Base-by-base conservation (phyloP, 2,797 vertebrate genomes). In the Novumbra hubbsi region DNA sequence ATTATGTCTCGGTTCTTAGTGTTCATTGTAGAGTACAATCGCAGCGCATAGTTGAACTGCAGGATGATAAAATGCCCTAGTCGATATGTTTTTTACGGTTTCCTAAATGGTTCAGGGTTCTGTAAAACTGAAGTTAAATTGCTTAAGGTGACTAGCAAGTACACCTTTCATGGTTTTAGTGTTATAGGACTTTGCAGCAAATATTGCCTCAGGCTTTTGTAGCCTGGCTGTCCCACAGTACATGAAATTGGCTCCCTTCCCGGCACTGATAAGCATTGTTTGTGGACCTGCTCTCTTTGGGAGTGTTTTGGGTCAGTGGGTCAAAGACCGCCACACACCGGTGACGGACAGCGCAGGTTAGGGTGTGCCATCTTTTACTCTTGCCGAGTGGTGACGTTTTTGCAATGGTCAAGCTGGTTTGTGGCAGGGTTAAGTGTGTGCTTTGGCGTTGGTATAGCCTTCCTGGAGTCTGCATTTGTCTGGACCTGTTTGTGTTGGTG, bases 281-380 rank as follows among this genome's bases (percentile, higher is more conserved):
- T 68, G 67, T 32, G 71, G 81, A 90, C 86, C 85, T 88, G 85
- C 86, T 90, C 81, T 78, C 80, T 83, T 85, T 76, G 65, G 76
- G 75, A 83, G 78, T 76, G 76, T 87, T 88, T 80, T 80, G 73
- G 88, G 86, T 89, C 87, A 86, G 55, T 6, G 84, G 87, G 87
- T 90, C 89, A 88, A 76, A 72, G 78, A 80, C 87, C 78, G 80
- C 60, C 76, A 68, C 80, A 85, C 90, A 90, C 88, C 86, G 88
- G 84, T 88, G 87, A 85, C 82, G 83, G 76, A 74, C 80, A 80
- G 78, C 84, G 87, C 84, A 87, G 76, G 80, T 85, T 83, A 86
- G 76, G 74, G 21, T 14, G 85, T 83, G 77, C 83, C 83, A 81
- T 89, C 19, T 32, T 38, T 38, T 38, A 38, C 34, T 38, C 2